A percentile compares a stretch with the other conserved stretches of the same genome.
phyloP scores from a whole-genome alignment of 2,888 invertebrate species.

The Dyspetes luteomarginatus region DNA sequence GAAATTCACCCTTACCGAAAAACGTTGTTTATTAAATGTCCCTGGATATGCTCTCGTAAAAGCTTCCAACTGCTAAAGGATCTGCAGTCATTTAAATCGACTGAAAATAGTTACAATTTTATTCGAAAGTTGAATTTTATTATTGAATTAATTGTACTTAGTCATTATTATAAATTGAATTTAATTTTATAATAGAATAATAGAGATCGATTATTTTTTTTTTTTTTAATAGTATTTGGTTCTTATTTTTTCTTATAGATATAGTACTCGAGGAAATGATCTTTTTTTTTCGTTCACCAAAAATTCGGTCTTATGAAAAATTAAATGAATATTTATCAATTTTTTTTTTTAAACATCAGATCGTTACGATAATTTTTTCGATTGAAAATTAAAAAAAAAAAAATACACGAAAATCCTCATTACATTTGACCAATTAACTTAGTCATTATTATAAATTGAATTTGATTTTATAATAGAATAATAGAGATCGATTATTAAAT shows the following conservation, averaged over 20 bases:
- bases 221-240: background rate
- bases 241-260: background rate
- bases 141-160: too few relatives aligned
- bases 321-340: background rate
- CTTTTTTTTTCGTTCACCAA: background rate
- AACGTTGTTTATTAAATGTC: conserved; percentile 58
- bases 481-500: too few relatives aligned
- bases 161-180: too few relatives aligned
- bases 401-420: background rate
- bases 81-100: background rate
- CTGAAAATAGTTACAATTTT: background rate
- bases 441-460: too few relatives aligned
- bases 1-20: conserved; percentile 32
- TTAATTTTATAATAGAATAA: too few relatives aligned
- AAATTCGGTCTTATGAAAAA: background rate
- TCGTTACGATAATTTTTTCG: background rate
- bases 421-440: too few relatives aligned
- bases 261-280: background rate
- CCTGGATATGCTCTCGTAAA: conserved; percentile 3
- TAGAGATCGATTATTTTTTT: background rate
- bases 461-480: too few relatives aligned
- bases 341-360: background rate
- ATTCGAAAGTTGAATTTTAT: background rate
- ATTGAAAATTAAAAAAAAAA: background rate
- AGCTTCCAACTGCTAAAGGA: background rate